phyloP scores from a whole-genome alignment of 2,113 vertebrate species.

The Bufo bufo region DNA sequence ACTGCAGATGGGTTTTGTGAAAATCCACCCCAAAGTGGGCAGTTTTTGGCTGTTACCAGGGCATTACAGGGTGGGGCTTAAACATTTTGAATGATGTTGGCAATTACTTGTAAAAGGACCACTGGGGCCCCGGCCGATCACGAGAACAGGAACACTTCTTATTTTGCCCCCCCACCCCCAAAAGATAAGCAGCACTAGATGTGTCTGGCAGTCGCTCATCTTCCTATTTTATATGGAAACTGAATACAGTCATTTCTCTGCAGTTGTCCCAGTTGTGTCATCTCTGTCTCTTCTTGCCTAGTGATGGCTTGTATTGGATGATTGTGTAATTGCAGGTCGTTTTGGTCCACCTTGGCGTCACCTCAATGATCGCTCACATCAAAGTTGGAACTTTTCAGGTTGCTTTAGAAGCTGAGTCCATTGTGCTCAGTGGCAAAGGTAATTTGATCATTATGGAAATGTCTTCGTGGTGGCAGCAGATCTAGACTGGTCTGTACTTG shows the following conservation, averaged over 20 bases:
- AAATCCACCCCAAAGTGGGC: no score
- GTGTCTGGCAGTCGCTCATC: background rate
- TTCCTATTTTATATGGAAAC: background rate
- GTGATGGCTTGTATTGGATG: background rate
- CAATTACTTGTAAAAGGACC: no score
- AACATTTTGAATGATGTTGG: no score
- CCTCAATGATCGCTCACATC: constrained; percentile 76
- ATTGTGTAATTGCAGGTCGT: constrained; percentile 69
- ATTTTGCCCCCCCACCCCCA: no score
- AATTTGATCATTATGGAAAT: background rate
- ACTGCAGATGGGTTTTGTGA: no score
- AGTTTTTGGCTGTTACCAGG: no score
- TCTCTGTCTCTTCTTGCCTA: background rate
- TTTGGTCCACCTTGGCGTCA: constrained; percentile 73
- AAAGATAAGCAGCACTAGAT: background rate
- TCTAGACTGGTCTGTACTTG: background rate
- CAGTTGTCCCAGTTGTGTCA: background rate
- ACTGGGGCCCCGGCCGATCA: no score
- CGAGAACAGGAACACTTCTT: no score
- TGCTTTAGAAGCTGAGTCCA: constrained; percentile 74
- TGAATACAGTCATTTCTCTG: no score
- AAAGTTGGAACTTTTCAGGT: constrained; percentile 76
- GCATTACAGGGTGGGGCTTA: no score
- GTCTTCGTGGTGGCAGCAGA: background rate
- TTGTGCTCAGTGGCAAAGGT: constrained; percentile 76